phyloP scores from a whole-genome alignment of 2,888 invertebrate species.

The Euplagia quadripunctaria region DNA sequence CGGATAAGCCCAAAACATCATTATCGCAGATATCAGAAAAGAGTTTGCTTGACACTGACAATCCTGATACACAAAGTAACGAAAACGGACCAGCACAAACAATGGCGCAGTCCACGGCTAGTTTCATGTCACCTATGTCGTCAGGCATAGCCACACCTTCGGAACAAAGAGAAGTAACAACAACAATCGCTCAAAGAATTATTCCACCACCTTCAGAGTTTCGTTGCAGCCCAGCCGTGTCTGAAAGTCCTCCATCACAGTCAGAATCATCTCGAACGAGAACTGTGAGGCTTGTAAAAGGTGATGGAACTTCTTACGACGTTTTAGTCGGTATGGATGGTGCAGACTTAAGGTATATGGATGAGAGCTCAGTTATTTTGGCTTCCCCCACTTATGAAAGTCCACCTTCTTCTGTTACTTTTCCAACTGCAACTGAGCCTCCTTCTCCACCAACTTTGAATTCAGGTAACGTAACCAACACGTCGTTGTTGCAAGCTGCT shows the following conservation, averaged over 20 bases:
- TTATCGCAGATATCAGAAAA: slow-evolving; percentile 89
- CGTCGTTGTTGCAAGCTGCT: slow-evolving; percentile 91
- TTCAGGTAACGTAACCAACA: slow-evolving; percentile 85
- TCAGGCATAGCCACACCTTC: slow-evolving; percentile 81
- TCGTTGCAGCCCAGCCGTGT: slow-evolving; percentile 89
- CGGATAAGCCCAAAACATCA: slow-evolving; percentile 76
- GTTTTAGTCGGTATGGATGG: slow-evolving; percentile 93
- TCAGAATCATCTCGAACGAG: slow-evolving; percentile 86
- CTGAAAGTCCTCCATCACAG: slow-evolving; percentile 89
- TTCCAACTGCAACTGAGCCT: slow-evolving; percentile 88
- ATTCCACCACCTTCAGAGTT: slow-evolving; percentile 92
- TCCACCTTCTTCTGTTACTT: slow-evolving; percentile 90
- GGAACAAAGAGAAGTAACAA: slow-evolving; percentile 78
- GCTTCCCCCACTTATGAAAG: slow-evolving; percentile 93
- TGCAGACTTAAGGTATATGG: slow-evolving; percentile 96
- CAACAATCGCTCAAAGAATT: slow-evolving; percentile 89
- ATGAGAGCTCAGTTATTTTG: slow-evolving; percentile 94
- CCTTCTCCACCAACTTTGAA: slow-evolving; percentile 87
- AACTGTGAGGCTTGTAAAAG: slow-evolving; percentile 86
- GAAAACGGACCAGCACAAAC: slow-evolving; percentile 69
- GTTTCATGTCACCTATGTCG: slow-evolving; percentile 75
- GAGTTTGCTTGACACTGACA: slow-evolving; percentile 89
- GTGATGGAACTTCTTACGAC: slow-evolving; percentile 90
- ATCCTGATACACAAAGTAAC: slow-evolving; percentile 75
- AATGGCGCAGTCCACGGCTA: slow-evolving; percentile 70